phyloP scores from a whole-genome alignment of 1,140 invertebrate species.

The Zaprionus camerounensis region DNA sequence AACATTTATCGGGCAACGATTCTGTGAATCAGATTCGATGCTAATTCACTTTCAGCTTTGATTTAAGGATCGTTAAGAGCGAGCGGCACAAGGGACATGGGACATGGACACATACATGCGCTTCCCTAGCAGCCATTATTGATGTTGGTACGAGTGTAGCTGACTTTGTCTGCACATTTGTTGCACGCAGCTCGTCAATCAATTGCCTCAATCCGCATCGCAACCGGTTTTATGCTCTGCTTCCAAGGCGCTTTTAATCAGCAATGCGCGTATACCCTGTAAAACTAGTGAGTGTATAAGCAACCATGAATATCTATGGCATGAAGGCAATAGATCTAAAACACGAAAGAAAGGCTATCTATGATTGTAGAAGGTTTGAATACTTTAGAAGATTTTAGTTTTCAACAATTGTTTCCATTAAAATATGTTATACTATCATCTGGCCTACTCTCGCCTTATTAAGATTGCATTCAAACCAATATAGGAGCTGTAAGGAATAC shows the following conservation, averaged over 20 bases:
- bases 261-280: background rate
- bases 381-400: too few species aligned
- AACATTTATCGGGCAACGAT: constrained; percentile 57
- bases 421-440: too few species aligned
- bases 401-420: too few species aligned
- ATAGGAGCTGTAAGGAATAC: too few species aligned
- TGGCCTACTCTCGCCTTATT: too few species aligned
- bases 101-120: constrained; percentile 63
- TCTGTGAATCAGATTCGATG: constrained; percentile 65
- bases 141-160: constrained; percentile 37
- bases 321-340: too few species aligned
- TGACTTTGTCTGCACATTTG: constrained; percentile 59
- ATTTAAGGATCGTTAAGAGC: constrained; percentile 75
- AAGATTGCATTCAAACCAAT: too few species aligned
- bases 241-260: constrained; percentile 28
- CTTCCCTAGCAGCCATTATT: constrained; percentile 77
- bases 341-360: background rate
- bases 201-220: constrained; percentile 58
- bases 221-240: constrained; percentile 74
- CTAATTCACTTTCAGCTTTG: constrained; percentile 68
- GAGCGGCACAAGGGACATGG: constrained; percentile 60
- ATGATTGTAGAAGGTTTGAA: too few species aligned
- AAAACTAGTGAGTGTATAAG: background rate
- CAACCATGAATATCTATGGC: too few species aligned
- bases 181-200: constrained; percentile 78